Evolutionary conservation across 1,140 invertebrate species (phyloP), one percentile per base, ranked within the genome.

Genomic region (Microplitis mediator): DNA sequence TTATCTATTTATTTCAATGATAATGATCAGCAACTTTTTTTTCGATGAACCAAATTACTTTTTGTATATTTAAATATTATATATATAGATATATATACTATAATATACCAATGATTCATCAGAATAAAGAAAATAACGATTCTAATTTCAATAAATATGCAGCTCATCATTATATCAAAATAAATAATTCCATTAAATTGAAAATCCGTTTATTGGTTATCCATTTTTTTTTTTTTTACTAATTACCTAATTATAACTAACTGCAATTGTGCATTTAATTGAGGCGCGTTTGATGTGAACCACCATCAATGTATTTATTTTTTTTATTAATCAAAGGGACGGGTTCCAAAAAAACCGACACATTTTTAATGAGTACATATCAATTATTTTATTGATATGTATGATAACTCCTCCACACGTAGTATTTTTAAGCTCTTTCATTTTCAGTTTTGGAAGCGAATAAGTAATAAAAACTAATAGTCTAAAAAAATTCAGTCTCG

Each of bases 341-440:
- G 71, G 69, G 68, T 71, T 73, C 71, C 71, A 73, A 75, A 75
- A 75, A 75, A 75, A 73, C 64, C 39, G 16, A 73, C 65, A 75
- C 69, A 71, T 61, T 75, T 58, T 58, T 68, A 61, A 68, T 39
- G 63, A 58, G 23, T 66, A 36, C 74, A 75, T 75, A 75, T 75
- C 74, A 75, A 73, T 72, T 56, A 62, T 34, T 35, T 70, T 45
- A 45, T 45, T 73, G 74, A 75, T 75, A 75, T 75, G 74, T 75
- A 73, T 72, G 63, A 61, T 39, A 75, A 72, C 74, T 75, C 74
- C 70, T 75, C 64, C 74, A 65, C 62, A 60, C 16, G 23, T 72
- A 51, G 56, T 31, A 23, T 58, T 9, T 39, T 45, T 61, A 71
- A 51, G 35, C 32, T 64, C 69, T 50, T 9, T 52, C 8, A 52